Base-by-base conservation (phyloP, 64 coral and sea anemone species). In the Pachyseris speciosa region DNA sequence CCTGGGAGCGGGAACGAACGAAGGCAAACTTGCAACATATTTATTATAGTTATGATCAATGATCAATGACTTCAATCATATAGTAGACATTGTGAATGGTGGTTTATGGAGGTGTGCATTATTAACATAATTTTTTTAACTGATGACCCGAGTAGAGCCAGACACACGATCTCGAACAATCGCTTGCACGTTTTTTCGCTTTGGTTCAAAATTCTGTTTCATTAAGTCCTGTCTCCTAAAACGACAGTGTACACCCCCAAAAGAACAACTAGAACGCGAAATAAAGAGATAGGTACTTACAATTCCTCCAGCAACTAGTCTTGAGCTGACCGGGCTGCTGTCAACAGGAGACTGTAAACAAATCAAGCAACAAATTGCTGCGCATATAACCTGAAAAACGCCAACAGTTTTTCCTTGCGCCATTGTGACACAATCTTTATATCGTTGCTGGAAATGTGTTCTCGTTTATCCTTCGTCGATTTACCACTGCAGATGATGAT, bases 231-330 rank as follows among this genome's bases (percentile, higher is more conserved):
- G 1, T 20, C 12, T 57, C 4, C 4, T 20, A 57, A 57, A 57
- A 15, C 5, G 1, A 19, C 43, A 10, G 6, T 43, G 16, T 1
- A 44, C 20, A 44, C 22, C 20, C 40, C 45, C 0, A 44, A 74
- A 74, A 11, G 3, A 5, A 70, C 67, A 37, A 44, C 12, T 4
- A 25, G 10, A 17, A 8, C 19, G 24, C 10, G 52, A 60, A 11
- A 24, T 24, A 53, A n/a, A 20, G 2, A 20, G 15, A 61, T 39
- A 24, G 22, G 27, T 40, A 81, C 77, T 81, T 81, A 81, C 77
- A 39, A 81, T 63, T 63, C 77, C 77, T 81, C 32, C 52, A 0
- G 77, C 77, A 13, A 81, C 77, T 24, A 39, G 27, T n/a, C 26
- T 38, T 61, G 77, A 81, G n/a, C 36, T 81, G 20, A 63, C 49